Evolutionary conservation across 2,888 invertebrate genomes (phyloP), one percentile per base, ranked within the genome.

Genomic region (Cactoblastis cactorum): DNA sequence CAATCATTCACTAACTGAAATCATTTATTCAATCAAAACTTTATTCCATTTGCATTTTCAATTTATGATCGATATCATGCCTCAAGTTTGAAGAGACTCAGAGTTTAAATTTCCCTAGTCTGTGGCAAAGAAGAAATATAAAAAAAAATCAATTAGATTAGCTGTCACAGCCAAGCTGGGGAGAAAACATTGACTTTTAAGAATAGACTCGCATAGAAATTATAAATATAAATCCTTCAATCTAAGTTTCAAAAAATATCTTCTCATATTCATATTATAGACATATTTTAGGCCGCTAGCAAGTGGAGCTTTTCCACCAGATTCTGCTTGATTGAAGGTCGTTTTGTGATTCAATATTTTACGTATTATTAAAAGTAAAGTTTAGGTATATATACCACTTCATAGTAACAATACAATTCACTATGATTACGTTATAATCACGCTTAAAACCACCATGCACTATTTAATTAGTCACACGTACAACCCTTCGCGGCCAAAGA

Each of bases 91-190:
- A 32, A 41, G 24, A 28, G 57, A 56, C 54, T 64, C 60, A 37
- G 64, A 64, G 77, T 74, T 72, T 72, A 74, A 80, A 74, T 68
- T 71, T 69, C 60, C 66, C 68, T 41, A 32, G 41, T 43, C 33
- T 15, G 49, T 45, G 54, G 62, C n/a, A n/a, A n/a, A n/a, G 55
- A 66, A 70, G 68, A 56, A 54, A 70, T 71, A 76, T 22, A 71
- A 80, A 81, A 84, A 83, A 79, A 77, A 80, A 84, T 80, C 86
- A 87, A 88, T 87, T 86, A 87, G 76, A 64, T 61, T 74, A 82
- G 71, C 85, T 88, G 88, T 86, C 88, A 84, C 55, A 60, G 61
- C 63, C 87, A 86, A 49, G 63, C 62, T 39, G 63, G 69, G 68
- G 71, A 70, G 62, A 69, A 69, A 67, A 41, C 24, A 24, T 41